Evolutionary conservation across 2,888 invertebrate genomes (phyloP).

Genomic region (Diabrotica balteata): DNA sequence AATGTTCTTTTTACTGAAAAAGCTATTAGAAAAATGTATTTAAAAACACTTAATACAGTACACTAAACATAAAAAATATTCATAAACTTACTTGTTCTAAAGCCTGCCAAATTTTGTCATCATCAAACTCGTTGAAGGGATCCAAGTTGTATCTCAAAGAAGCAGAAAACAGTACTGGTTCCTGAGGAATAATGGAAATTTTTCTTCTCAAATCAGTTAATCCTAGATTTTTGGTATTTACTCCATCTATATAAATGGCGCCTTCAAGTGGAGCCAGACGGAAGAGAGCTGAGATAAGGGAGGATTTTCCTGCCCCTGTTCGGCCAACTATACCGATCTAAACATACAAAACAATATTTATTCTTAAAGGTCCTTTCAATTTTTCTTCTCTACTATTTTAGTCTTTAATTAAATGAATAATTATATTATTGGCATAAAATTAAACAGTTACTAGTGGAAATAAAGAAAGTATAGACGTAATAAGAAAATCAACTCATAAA

Average conservation of each 20-base stretch:
- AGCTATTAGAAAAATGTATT: no score
- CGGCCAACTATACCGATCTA: slow-evolving; percentile 86
- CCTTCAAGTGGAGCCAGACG: slow-evolving; percentile 82
- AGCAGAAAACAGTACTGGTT: slow-evolving; percentile 86
- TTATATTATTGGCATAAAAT: no score
- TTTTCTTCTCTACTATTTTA: no score
- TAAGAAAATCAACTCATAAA: no score
- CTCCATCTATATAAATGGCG: slow-evolving; percentile 75
- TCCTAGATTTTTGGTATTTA: slow-evolving; percentile 74
- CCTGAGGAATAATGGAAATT: slow-evolving; percentile 93
- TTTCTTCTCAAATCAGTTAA: slow-evolving; percentile 79
- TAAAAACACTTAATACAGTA: no score
- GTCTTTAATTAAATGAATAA: no score
- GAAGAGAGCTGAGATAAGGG: slow-evolving; percentile 83
- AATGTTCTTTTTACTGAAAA: no score
- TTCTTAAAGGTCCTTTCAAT: no score
- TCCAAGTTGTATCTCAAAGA: slow-evolving; percentile 85
- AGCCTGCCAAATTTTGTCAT: slow-evolving; percentile 79
- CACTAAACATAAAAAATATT: no score
- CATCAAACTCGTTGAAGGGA: slow-evolving; percentile 78
- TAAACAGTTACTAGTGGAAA: no score
- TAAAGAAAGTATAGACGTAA: no score
- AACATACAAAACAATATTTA: slow-evolving; percentile 29
- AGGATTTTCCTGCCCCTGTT: slow-evolving; percentile 89
- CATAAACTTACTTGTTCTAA: slow-evolving; percentile 66